Evolutionary conservation across 2,797 vertebrate species (phyloP).

Genomic region (Aviceda leuphotes): DNA sequence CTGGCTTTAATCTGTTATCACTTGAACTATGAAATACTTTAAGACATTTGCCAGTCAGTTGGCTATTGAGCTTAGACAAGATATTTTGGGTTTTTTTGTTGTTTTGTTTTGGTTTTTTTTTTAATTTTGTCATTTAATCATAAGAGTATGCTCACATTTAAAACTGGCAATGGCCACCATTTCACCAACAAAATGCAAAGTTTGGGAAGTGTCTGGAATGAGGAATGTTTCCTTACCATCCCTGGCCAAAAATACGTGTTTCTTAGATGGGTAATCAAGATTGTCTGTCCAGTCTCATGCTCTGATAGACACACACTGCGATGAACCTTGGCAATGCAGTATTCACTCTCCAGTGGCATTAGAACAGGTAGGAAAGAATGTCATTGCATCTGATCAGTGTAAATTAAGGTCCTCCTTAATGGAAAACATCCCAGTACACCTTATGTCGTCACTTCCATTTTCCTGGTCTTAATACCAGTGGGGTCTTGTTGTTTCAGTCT

Average conservation of each 20-base stretch:
- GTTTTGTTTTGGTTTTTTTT: background rate
- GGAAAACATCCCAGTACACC: background rate
- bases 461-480: background rate
- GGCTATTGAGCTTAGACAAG: fast-evolving
- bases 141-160: background rate
- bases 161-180: background rate
- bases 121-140: background rate
- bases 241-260: background rate
- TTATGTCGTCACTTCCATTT: background rate
- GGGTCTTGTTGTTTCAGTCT: background rate
- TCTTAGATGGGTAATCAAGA: background rate
- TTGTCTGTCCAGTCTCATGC: background rate
- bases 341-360: background rate
- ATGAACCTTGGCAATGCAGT: background rate
- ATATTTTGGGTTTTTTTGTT: no score
- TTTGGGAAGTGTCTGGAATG: background rate
- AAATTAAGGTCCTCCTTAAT: background rate
- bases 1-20: background rate
- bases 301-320: fast-evolving
- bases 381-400: background rate
- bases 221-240: background rate
- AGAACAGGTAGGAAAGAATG: background rate
- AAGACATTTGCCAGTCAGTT: background rate
- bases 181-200: background rate
- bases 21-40: background rate